A percentile compares a stretch with the other conserved stretches of the same genome.
Conservation (phyloP, 2,797 vertebrate species). For the Sebastiscus tertius region DNA sequence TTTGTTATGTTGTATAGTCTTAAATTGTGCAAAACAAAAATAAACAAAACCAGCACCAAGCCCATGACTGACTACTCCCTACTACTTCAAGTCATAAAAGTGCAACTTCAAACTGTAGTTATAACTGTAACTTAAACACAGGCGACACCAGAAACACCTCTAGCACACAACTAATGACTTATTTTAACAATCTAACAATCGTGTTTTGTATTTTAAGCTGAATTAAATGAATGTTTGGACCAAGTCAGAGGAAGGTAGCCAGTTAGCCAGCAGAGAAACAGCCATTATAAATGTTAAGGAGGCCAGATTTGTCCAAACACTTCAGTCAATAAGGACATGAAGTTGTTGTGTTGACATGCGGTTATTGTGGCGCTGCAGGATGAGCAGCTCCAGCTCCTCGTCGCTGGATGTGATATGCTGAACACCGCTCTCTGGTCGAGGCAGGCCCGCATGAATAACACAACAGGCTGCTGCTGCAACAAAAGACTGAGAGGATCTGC, state of each 20-base stretch:
- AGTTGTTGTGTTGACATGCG: slow-evolving; percentile 14
- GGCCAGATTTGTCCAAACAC: not conserved
- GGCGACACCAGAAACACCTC: not conserved
- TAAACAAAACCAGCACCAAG: not conserved
- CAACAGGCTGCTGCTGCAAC: slow-evolving; percentile 79
- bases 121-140: not conserved
- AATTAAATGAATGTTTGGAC: not conserved
- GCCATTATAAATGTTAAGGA: too few species aligned
- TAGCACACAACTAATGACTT: not conserved
- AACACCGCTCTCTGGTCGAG: slow-evolving; percentile 75
- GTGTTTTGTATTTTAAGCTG: not conserved
- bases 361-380: slow-evolving; percentile 18
- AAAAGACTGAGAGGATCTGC: slow-evolving; percentile 74
- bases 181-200: not conserved
- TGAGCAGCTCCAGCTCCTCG: slow-evolving; percentile 4
- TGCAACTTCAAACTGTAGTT: slow-evolving; percentile 15
- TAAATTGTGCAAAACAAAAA: too few species aligned
- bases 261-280: not conserved
- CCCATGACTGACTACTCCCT: too few species aligned
- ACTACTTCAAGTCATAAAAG: not conserved
- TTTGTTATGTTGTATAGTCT: too few species aligned
- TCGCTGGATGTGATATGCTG: slow-evolving; percentile 71
- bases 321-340: too few species aligned
- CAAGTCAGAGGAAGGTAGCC: slow-evolving; percentile 1
- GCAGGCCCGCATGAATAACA: slow-evolving; percentile 87